A percentile compares a stretch with the other conserved stretches of the same genome.
Conservation (phyloP, 2,113 vertebrate species). For the Rhinoderma darwinii region DNA sequence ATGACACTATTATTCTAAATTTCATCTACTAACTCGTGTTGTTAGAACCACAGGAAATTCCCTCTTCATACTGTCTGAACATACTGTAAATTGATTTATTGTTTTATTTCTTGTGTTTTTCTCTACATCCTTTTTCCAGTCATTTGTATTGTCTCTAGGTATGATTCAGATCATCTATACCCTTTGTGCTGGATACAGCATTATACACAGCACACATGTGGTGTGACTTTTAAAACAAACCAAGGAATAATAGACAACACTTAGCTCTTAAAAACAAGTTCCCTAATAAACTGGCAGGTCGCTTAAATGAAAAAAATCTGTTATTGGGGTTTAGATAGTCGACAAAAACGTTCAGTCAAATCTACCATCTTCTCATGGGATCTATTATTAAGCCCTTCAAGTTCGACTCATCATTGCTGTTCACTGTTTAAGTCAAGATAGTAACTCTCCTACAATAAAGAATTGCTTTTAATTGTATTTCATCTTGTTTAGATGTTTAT, state of each 20-base stretch:
- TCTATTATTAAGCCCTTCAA: constrained; percentile 1
- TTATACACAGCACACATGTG: background rate
- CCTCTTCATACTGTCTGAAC: background rate
- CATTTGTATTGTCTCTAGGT: background rate
- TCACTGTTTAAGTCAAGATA: background rate
- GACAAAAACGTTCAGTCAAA: background rate
- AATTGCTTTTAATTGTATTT: background rate
- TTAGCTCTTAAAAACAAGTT: background rate
- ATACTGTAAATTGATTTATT: background rate
- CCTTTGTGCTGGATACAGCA: background rate
- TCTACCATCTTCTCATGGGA: background rate
- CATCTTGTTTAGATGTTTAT: background rate
- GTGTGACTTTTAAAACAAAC: background rate
- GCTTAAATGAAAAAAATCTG: background rate
- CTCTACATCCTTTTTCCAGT: background rate
- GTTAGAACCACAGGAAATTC: background rate
- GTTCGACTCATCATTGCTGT: background rate
- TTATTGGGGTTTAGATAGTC: background rate
- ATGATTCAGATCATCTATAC: background rate
- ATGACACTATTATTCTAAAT: background rate
- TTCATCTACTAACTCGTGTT: no score
- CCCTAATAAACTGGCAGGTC: background rate
- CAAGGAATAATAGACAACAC: background rate
- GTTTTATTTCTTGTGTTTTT: background rate
- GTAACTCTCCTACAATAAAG: background rate